These are phyloP conservation scores for Meliscaeva auricollis DNA, from an alignment of 2,888 invertebrate genomes.

Conservation along the genomic window DNA sequence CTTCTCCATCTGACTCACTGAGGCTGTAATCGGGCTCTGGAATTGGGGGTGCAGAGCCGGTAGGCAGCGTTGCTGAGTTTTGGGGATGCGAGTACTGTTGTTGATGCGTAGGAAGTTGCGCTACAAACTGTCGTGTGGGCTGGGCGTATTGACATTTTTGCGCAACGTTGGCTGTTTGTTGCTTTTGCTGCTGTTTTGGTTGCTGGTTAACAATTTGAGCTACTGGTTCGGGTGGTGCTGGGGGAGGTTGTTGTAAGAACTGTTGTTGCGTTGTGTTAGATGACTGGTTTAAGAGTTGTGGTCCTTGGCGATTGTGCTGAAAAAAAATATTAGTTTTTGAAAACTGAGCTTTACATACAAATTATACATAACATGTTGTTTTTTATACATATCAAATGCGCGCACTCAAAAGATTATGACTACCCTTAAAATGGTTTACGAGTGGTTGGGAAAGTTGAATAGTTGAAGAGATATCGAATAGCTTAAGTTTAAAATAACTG, in stretches of 20 bases:
- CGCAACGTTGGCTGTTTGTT: constrained; percentile 69
- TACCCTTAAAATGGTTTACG: too few relatives aligned
- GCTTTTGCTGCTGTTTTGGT: constrained; percentile 74
- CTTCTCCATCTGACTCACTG: constrained; percentile 92
- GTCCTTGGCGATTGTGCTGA: constrained; percentile 77
- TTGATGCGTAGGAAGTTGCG: constrained; percentile 80
- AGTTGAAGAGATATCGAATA: too few relatives aligned
- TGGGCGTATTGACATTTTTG: constrained; percentile 85
- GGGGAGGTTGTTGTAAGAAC: constrained; percentile 74
- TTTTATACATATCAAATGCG: too few relatives aligned
- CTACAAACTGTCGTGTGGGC: constrained; percentile 79
- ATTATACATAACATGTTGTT: too few relatives aligned
- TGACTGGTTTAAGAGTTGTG: constrained; percentile 55
- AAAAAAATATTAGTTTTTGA: constrained; percentile 6
- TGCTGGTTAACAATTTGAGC: constrained; percentile 56
- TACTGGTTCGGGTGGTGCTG: constrained; percentile 74
- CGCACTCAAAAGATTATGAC: too few relatives aligned
- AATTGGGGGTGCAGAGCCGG: constrained; percentile 88
- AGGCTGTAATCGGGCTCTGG: constrained; percentile 96
- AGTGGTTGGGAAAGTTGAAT: too few relatives aligned
- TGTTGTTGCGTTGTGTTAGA: constrained; percentile 58
- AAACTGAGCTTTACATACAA: too few relatives aligned
- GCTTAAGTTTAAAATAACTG: too few relatives aligned
- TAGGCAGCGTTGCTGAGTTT: constrained; percentile 77
- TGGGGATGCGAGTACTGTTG: constrained; percentile 77